Evolutionary conservation across 2,797 vertebrate genomes (phyloP).

Genomic region (Streptopelia turtur): DNA sequence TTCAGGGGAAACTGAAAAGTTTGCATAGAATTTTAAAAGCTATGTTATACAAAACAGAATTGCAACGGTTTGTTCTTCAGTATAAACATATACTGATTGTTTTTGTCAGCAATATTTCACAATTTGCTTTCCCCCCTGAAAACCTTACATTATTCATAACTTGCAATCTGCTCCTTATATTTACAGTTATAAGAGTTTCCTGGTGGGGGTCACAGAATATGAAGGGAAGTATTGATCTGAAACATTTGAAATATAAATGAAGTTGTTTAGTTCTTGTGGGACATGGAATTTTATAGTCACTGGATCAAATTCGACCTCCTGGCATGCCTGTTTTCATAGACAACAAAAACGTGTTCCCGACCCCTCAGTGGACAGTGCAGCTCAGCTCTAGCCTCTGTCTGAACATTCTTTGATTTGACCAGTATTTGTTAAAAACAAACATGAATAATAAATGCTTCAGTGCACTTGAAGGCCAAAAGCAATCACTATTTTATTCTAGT

Average conservation of each 20-base stretch:
- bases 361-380: neutral
- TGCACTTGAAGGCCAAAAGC: neutral
- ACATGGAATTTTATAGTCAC: conserved; percentile 38
- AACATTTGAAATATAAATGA: conserved; percentile 83
- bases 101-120: conserved; percentile 69
- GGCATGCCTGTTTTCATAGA: conserved; percentile 11
- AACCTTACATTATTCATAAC: conserved; percentile 72
- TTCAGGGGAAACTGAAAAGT: conserved; percentile 2
- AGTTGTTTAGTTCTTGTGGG: conserved; percentile 66
- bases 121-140: conserved; percentile 62
- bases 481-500: neutral
- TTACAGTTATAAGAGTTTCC: conserved; percentile 66
- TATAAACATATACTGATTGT: conserved; percentile 41
- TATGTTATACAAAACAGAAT: neutral
- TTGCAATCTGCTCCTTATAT: conserved; percentile 62
- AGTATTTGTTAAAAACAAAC: conserved; percentile 30
- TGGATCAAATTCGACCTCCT: conserved; percentile 20
- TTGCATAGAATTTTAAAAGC: conserved; percentile 20
- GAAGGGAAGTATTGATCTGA: conserved; percentile 79
- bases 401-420: conserved; percentile 21
- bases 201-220: conserved; percentile 57
- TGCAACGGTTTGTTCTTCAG: conserved; percentile 37
- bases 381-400: neutral
- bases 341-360: neutral
- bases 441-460: conserved; percentile 33